Conservation (phyloP, 2,888 invertebrate genomes). For the Calameuta pallipes region DNA sequence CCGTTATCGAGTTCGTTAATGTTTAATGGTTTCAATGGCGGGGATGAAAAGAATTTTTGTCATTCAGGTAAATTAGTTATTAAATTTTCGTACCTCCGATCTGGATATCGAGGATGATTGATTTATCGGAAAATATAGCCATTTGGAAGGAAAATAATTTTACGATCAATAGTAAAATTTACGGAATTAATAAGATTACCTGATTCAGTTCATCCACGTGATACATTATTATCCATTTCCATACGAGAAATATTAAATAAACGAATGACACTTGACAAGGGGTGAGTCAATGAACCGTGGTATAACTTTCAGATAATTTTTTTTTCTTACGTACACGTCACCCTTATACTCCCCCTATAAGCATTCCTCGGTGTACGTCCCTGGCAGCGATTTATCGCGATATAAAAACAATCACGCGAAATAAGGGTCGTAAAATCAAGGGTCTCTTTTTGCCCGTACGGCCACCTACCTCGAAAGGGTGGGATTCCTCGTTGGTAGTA, state of each 20-base stretch:
- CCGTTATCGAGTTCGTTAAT: background rate
- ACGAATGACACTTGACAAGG: background rate
- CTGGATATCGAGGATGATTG: background rate
- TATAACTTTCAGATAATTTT: background rate
- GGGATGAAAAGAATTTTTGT: background rate
- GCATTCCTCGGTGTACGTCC: background rate
- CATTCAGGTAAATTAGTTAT: background rate
- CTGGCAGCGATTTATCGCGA: constrained; percentile 3
- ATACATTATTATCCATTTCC: background rate
- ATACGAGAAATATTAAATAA: background rate
- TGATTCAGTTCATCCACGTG: background rate
- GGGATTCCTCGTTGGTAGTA: background rate
- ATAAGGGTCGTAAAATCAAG: constrained; percentile 8
- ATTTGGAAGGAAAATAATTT: background rate
- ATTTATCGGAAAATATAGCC: background rate
- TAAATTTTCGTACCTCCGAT: background rate
- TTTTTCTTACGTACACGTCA: background rate
- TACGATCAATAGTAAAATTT: too few relatives aligned
- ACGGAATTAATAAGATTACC: background rate
- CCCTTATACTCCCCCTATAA: background rate
- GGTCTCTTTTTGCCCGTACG: background rate
- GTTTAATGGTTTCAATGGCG: background rate
- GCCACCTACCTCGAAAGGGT: background rate
- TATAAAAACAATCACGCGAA: background rate
- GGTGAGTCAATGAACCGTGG: background rate